Conservation (phyloP, 2,888 invertebrate genomes). For the Dioctria linearis region DNA sequence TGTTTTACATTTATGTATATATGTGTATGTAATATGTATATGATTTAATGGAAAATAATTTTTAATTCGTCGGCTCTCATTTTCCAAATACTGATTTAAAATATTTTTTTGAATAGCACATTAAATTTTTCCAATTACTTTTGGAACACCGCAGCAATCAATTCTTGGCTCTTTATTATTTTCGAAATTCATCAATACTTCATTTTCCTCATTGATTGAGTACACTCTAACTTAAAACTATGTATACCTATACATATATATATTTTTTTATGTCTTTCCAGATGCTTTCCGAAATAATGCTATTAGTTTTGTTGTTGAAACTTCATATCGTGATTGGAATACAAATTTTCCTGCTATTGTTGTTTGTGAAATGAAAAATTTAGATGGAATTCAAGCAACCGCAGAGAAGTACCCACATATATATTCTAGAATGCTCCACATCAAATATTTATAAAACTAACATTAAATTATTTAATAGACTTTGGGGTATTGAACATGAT, state of each 20-base stretch:
- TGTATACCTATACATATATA: background rate
- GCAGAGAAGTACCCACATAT: constrained; percentile 76
- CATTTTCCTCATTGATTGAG: constrained; percentile 1
- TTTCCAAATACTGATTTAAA: too few relatives aligned
- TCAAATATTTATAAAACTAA: background rate
- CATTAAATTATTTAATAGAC: constrained; percentile 67
- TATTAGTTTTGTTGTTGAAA: constrained; percentile 84
- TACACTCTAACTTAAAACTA: constrained; percentile 11
- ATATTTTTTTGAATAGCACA: too few relatives aligned
- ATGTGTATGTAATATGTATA: too few relatives aligned
- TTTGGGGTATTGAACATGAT: constrained; percentile 79
- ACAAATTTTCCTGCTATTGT: constrained; percentile 82
- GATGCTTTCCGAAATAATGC: constrained; percentile 77
- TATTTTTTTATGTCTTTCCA: constrained; percentile 49
- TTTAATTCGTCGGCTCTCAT: too few relatives aligned
- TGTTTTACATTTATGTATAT: too few relatives aligned
- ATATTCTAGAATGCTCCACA: background rate
- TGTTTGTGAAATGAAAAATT: constrained; percentile 79
- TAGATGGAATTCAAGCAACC: constrained; percentile 75
- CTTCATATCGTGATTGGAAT: constrained; percentile 81
- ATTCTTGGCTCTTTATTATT: too few relatives aligned
- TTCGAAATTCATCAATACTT: too few relatives aligned
- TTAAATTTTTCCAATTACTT: too few relatives aligned
- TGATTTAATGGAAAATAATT: too few relatives aligned
- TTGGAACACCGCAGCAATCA: too few relatives aligned